Conservation (phyloP, 64 coral and sea anemone species). For the Astreopora myriophthalma region DNA sequence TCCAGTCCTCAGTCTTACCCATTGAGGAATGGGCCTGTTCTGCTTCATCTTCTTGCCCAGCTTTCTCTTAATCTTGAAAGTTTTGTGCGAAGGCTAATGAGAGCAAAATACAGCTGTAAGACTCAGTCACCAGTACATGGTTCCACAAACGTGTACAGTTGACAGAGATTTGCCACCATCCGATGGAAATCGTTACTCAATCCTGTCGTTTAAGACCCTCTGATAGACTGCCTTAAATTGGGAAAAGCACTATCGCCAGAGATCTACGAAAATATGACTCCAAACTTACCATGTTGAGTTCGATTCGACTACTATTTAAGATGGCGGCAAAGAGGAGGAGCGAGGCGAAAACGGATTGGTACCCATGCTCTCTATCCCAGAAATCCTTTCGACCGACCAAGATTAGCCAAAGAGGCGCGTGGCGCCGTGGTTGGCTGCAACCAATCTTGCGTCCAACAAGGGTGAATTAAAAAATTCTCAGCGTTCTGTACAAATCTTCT, state of each 20-base stretch:
- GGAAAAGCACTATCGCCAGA: neutral
- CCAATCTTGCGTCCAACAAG: too few relatives aligned
- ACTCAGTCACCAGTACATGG: neutral
- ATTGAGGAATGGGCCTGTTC: slow-evolving; percentile 97
- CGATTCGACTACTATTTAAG: slow-evolving; percentile 4
- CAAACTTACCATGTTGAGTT: slow-evolving; percentile 75
- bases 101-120: neutral
- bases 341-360: neutral
- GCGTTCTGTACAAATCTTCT: too few relatives aligned
- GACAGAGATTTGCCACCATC: slow-evolving; percentile 55
- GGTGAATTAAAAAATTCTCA: too few relatives aligned
- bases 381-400: neutral
- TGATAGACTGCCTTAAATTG: neutral
- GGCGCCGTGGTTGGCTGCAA: too few relatives aligned
- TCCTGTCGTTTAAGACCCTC: neutral
- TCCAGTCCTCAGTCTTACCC: slow-evolving; percentile 97
- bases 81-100: slow-evolving; percentile 91
- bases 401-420: too few relatives aligned
- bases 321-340: slow-evolving; percentile 33
- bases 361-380: neutral
- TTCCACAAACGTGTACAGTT: neutral
- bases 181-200: neutral
- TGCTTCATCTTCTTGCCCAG: slow-evolving; percentile 97
- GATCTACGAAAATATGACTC: neutral
- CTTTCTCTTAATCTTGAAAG: slow-evolving; percentile 88